Evolutionary conservation across 2,113 vertebrate species (phyloP).

Genomic region (Muscicapa adusta): DNA sequence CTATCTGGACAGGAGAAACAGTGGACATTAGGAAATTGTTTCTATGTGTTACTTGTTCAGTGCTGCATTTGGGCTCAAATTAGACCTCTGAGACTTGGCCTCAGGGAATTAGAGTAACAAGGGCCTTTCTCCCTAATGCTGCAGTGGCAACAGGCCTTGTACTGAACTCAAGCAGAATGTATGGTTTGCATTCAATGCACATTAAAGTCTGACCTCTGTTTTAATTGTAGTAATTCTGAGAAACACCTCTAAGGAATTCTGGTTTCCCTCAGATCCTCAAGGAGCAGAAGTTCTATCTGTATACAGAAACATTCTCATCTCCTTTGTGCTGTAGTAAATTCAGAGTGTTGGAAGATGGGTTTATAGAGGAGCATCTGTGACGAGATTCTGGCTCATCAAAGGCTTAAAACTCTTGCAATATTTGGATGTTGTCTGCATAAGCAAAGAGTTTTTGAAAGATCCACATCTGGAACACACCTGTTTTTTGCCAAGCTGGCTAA

Average conservation of each 20-base stretch:
- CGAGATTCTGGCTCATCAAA: background rate
- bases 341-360: background rate
- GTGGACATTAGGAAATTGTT: background rate
- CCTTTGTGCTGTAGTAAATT: background rate
- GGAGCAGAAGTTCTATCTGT: background rate
- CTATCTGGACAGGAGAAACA: background rate
- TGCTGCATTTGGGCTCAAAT: background rate
- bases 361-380: background rate
- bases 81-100: background rate
- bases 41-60: background rate
- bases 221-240: background rate
- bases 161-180: background rate
- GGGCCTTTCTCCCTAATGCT: background rate
- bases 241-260: background rate
- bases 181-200: background rate
- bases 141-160: background rate
- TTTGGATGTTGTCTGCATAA: background rate
- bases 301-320: background rate
- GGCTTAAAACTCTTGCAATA: background rate
- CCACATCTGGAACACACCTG: constrained; percentile 26
- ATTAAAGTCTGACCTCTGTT: background rate
- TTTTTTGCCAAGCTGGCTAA: constrained; percentile 30
- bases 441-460: constrained; percentile 3
- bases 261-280: background rate
- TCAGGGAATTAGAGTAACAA: background rate